Base-by-base conservation (phyloP, 1,140 invertebrate genomes). In the Hypothenemus hampei region DNA sequence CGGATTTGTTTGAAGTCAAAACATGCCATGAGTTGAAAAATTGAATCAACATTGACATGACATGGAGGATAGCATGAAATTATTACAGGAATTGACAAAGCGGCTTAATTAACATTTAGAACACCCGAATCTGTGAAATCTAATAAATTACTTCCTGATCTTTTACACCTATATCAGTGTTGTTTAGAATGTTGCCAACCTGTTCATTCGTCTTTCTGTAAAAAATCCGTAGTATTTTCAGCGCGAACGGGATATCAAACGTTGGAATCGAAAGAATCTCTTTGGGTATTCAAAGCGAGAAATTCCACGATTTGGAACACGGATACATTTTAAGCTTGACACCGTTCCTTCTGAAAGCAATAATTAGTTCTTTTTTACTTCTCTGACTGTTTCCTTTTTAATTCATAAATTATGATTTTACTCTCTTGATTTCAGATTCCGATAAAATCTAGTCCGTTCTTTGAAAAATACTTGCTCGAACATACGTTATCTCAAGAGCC, bases 401-500 rank as follows among this genome's bases (percentile, higher is more conserved):
- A 29, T 40, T 8, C 39, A 15, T 16, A 23, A 23, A 10, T 22
- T 22, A 4, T 15, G 36, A 39, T 18, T 3, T 3, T 0, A 4
- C 5, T 11, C 4, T 47, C 22, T 33, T 47, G 8, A 3, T 56
- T 55, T 7, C 58, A 60, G 59, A 41, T 61, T 29, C 19, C 52
- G 18, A n/a, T 18, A 24, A 47, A 36, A 11, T 6, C 39, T 24
- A 22, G 46, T 16, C 49, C 50, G 49, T 22, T 56, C 20, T 57
- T 37, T 24, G 62, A 57, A 53, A 61, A 33, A 23, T 40, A 61
- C 57, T 21, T 58, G 20, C 20, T 26, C 21, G 63, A 66, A 35
- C 39, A 57, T 5, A 59, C 62, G 35, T 21, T 66, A 16, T 49
- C 60, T 11, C 60, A 65, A 40, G 59, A 64, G 26, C 16, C 39